phyloP scores from a whole-genome alignment of 2,888 invertebrate genomes.

The Coremacera marginata region DNA sequence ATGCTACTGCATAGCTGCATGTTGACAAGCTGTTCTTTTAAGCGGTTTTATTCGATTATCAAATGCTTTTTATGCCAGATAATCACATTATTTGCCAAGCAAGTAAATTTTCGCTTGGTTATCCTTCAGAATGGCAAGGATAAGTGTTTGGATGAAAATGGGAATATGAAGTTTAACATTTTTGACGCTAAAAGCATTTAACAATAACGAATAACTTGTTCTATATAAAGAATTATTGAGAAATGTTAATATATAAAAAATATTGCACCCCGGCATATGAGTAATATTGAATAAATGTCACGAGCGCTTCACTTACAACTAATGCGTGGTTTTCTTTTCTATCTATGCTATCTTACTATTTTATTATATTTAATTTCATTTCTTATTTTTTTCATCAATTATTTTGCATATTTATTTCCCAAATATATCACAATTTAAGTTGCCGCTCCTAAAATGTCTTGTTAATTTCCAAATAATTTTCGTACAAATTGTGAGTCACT shows the following conservation, averaged over 20 bases:
- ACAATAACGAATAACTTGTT: not conserved
- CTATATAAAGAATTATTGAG: too few relatives aligned
- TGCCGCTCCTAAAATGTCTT: not conserved
- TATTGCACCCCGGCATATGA: not conserved
- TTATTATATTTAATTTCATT: too few relatives aligned
- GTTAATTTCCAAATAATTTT: constrained; percentile 5
- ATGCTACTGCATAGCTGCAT: not conserved
- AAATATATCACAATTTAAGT: not conserved
- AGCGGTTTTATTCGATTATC: constrained; percentile 34
- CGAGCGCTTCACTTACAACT: too few relatives aligned
- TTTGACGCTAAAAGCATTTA: not conserved
- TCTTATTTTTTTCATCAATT: too few relatives aligned
- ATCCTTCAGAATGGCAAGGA: too few relatives aligned
- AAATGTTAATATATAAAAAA: too few relatives aligned
- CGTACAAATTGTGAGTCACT: constrained; percentile 5
- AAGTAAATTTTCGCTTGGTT: not conserved
- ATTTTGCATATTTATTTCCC: too few relatives aligned
- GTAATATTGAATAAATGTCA: not conserved
- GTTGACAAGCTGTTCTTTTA: constrained; percentile 28
- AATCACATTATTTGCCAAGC: constrained; percentile 33
- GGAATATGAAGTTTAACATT: not conserved
- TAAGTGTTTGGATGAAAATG: too few relatives aligned
- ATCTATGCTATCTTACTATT: too few relatives aligned
- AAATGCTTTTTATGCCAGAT: constrained; percentile 26
- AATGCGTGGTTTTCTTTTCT: too few relatives aligned